Percentiles rank a stretch among this genome's conserved stretches.
Conservation (phyloP, 2,113 vertebrate species). For the Rhea pennata region DNA sequence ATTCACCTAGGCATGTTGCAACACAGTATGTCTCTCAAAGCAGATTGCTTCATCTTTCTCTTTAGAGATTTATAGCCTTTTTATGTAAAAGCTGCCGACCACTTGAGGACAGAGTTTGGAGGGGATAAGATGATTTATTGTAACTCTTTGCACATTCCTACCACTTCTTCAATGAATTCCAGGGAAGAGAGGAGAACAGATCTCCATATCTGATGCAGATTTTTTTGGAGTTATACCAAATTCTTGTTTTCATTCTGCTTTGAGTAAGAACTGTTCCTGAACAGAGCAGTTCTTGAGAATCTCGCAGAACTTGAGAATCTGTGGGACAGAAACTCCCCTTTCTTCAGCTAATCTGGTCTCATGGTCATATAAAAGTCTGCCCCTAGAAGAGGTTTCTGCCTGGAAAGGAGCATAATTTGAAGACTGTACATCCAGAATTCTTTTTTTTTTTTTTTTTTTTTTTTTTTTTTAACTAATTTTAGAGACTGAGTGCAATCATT, state of each 20-base stretch:
- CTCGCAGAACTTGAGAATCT: background rate
- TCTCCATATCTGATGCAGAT: background rate
- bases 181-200: background rate
- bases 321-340: background rate
- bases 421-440: background rate
- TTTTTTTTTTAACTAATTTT: background rate
- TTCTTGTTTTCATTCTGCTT: background rate
- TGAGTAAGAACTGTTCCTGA: background rate
- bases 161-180: background rate
- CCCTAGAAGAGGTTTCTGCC: background rate
- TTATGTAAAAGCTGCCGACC: background rate
- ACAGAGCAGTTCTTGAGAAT: background rate
- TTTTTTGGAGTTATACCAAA: background rate
- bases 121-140: background rate
- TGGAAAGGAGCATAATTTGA: background rate
- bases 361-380: background rate
- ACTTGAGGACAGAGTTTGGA: background rate
- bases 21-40: background rate
- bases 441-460: background rate
- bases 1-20: background rate
- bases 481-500: background rate
- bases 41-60: background rate
- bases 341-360: background rate
- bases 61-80: background rate
- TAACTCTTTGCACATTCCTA: background rate